Evolutionary conservation across 2,888 invertebrate species (phyloP).

Genomic region (Ormyrus rosae): DNA sequence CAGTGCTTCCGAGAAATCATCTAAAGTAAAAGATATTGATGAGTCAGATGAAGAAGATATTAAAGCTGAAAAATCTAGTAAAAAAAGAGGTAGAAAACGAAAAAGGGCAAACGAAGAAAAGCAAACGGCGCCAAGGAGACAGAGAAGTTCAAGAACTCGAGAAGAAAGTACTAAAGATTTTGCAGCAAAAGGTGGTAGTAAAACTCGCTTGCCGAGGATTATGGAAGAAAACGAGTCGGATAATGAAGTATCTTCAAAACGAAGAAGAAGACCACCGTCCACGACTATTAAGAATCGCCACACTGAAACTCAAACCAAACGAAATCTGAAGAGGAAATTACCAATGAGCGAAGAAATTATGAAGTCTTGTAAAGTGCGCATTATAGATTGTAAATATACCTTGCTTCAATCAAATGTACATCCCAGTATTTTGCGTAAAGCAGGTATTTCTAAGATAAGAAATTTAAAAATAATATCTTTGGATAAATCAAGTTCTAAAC

Average conservation of each 20-base stretch:
- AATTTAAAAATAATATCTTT: conserved; percentile 15
- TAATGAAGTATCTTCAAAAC: conserved; percentile 12
- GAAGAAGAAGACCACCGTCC: background rate
- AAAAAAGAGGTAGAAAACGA: conserved; percentile 31
- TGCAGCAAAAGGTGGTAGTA: background rate
- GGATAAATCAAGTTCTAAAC: conserved; percentile 24
- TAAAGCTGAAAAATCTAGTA: conserved; percentile 16
- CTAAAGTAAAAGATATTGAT: background rate
- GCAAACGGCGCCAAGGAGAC: background rate
- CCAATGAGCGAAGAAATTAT: conserved; percentile 62
- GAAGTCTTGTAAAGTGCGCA: conserved; percentile 66
- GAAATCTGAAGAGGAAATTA: conserved; percentile 53
- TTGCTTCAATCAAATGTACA: conserved; percentile 62
- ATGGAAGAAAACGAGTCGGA: conserved; percentile 36
- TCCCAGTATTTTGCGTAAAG: conserved; percentile 59
- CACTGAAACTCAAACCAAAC: conserved; percentile 20
- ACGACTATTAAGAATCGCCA: conserved; percentile 1
- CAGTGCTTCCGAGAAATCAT: conserved; percentile 38
- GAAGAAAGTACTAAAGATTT: conserved; percentile 25
- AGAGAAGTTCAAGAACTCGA: background rate
- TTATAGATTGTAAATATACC: conserved; percentile 68
- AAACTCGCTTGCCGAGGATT: conserved; percentile 1
- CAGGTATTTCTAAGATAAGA: conserved; percentile 64
- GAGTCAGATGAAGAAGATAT: conserved; percentile 40
- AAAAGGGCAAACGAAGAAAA: conserved; percentile 30